phyloP scores from a whole-genome alignment of 1,140 invertebrate species.

The Euborellia annulipes region DNA sequence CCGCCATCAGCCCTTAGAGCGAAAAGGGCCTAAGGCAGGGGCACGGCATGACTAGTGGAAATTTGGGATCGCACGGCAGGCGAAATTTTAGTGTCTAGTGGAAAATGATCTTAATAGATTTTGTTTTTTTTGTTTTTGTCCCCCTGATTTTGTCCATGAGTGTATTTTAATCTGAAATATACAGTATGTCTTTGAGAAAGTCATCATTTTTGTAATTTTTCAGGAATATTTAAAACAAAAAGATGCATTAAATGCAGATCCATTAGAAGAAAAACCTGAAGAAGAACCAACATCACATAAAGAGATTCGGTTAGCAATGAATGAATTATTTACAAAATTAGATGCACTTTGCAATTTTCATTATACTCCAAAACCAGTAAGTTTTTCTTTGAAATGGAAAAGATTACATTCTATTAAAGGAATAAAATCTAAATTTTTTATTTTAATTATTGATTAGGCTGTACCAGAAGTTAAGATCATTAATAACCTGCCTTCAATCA shows the following conservation, averaged over 20 bases:
- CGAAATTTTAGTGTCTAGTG: too few species aligned
- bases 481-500: slow-evolving; percentile 78
- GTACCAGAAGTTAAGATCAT: slow-evolving; percentile 81
- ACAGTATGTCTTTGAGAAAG: not conserved
- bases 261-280: slow-evolving; percentile 37
- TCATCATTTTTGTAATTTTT: slow-evolving; percentile 6
- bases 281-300: slow-evolving; percentile 55
- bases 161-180: not conserved
- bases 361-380: slow-evolving; percentile 75
- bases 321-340: slow-evolving; percentile 67
- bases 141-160: not conserved
- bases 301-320: slow-evolving; percentile 60
- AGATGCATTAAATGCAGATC: slow-evolving; percentile 40
- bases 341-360: slow-evolving; percentile 89
- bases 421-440: not conserved
- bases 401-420: not conserved
- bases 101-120: too few species aligned
- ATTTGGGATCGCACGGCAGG: too few species aligned
- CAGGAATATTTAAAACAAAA: slow-evolving; percentile 72
- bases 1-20: too few species aligned
- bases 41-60: too few species aligned
- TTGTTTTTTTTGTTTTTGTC: not conserved
- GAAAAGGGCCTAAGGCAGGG: too few species aligned
- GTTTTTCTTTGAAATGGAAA: slow-evolving; percentile 9
- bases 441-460: slow-evolving; percentile 29